phyloP scores from a whole-genome alignment of 2,888 invertebrate genomes.

The Tryphoninae sp. region DNA sequence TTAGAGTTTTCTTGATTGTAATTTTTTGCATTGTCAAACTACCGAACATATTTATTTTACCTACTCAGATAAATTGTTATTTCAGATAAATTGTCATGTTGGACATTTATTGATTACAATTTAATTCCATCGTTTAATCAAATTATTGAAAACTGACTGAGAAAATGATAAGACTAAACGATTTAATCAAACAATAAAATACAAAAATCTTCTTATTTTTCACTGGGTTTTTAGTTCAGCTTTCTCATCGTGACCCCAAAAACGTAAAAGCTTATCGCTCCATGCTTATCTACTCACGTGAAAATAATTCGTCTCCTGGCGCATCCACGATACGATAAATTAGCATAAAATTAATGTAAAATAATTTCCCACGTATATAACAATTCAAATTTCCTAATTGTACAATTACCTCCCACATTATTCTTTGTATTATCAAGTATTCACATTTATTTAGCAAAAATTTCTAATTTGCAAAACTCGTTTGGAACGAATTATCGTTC shows the following conservation, averaged over 20 bases:
- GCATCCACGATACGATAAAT: not conserved
- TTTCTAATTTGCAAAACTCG: not conserved
- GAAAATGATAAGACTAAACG: no score
- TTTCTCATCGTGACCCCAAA: constrained; percentile 3
- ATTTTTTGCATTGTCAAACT: not conserved
- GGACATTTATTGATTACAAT: no score
- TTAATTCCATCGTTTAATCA: not conserved
- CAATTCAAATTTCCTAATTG: no score
- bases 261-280: not conserved
- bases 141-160: not conserved
- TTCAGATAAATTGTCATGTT: no score
- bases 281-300: not conserved
- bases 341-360: not conserved
- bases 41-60: not conserved
- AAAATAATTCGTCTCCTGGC: not conserved
- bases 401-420: not conserved
- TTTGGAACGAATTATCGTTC: not conserved
- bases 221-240: not conserved
- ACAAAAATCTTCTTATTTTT: not conserved
- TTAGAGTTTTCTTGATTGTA: not conserved
- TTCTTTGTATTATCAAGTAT: not conserved
- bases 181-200: not conserved
- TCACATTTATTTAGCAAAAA: not conserved
- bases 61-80: no score
- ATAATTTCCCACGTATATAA: not conserved